Conservation (phyloP, 2,797 vertebrate genomes). For the Telmatherina bonti region DNA sequence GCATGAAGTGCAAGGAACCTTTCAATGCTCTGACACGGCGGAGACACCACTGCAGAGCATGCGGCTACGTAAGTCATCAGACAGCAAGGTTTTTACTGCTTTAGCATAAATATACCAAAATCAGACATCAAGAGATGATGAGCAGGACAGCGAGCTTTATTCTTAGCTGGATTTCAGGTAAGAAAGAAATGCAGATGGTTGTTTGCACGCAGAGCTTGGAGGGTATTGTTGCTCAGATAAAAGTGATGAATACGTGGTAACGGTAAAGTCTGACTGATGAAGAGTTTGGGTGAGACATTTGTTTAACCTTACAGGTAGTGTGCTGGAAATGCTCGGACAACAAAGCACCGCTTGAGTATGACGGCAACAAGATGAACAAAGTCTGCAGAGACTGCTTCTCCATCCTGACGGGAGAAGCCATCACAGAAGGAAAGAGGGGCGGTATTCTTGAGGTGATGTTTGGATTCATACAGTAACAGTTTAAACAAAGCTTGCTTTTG, state of each 20-base stretch:
- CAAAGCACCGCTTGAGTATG: slow-evolving; percentile 92
- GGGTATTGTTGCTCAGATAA: background rate
- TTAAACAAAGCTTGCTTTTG: too few relatives aligned
- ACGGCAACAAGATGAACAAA: slow-evolving; percentile 91
- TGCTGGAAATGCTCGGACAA: slow-evolving; percentile 99
- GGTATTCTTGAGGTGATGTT: slow-evolving; percentile 91
- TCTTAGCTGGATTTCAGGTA: background rate
- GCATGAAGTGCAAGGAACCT: slow-evolving; percentile 95
- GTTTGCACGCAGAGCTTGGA: too few relatives aligned
- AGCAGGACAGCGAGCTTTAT: too few relatives aligned
- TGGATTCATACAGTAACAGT: too few relatives aligned
- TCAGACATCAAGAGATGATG: background rate
- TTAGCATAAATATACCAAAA: accelerated
- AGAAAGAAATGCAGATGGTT: background rate
- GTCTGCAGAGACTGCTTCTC: slow-evolving; percentile 95
- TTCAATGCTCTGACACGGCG: slow-evolving; percentile 95
- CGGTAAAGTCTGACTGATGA: too few relatives aligned
- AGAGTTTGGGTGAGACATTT: background rate
- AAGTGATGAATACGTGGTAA: background rate
- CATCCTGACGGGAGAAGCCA: slow-evolving; percentile 89
- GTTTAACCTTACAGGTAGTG: slow-evolving; percentile 86
- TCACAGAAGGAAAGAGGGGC: slow-evolving; percentile 87
- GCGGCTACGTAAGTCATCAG: slow-evolving; percentile 88
- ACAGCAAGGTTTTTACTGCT: background rate
- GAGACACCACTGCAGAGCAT: slow-evolving; percentile 96